Evolutionary conservation across 2,888 invertebrate species (phyloP).

Genomic region (Ligdia adustata): DNA sequence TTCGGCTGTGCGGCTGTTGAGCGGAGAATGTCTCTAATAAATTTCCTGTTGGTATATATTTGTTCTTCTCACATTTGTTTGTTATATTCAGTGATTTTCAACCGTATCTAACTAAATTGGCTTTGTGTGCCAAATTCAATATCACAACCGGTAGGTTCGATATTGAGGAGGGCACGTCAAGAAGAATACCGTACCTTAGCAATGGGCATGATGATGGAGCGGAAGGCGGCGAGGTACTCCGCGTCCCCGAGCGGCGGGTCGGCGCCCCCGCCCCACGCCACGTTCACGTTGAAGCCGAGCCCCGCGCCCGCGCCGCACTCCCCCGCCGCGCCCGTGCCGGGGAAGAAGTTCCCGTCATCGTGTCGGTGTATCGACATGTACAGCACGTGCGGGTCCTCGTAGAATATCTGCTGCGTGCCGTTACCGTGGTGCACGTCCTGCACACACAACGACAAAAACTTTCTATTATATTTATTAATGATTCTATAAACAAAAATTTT

Average conservation of each 20-base stretch:
- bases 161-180: too few species aligned
- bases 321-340: constrained; percentile 98
- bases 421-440: constrained; percentile 99
- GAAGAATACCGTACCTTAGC: constrained; percentile 89
- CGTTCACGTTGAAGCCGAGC: constrained; percentile 97
- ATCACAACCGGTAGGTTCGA: too few species aligned
- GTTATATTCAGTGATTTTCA: too few species aligned
- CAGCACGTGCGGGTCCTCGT: constrained; percentile 96
- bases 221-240: constrained; percentile 98
- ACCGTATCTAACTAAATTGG: too few species aligned
- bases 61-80: too few species aligned
- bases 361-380: constrained; percentile 99
- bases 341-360: constrained; percentile 99
- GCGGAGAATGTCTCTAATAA: too few species aligned
- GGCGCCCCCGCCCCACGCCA: constrained; percentile 96
- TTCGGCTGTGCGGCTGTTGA: too few species aligned
- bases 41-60: too few species aligned
- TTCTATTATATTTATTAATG: too few species aligned
- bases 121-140: too few species aligned
- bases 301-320: constrained; percentile 97
- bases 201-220: constrained; percentile 97
- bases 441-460: too few species aligned
- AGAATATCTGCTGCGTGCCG: constrained; percentile 99
- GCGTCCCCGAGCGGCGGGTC: constrained; percentile 97
- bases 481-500: too few species aligned